These are phyloP conservation scores for Dipodomys ordii DNA, from an alignment of 2,113 vertebrate genomes.

Conservation along the genomic window DNA sequence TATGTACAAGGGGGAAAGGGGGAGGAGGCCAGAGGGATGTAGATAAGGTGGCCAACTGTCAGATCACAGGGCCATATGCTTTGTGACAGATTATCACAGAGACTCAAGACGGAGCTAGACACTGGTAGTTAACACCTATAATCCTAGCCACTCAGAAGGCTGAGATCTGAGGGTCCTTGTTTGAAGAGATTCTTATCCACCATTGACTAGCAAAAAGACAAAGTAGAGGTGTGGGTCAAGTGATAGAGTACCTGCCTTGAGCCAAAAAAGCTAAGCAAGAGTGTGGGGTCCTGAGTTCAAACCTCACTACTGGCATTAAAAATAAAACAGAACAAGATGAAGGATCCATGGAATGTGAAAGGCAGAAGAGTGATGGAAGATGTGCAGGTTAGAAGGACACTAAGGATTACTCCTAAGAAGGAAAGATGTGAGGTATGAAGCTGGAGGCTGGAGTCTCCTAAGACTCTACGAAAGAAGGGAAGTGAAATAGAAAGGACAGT, in stretches of 20 bases:
- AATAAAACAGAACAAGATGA: no score
- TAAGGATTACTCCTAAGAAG: neutral
- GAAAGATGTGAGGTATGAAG: neutral
- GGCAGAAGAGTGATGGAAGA: neutral
- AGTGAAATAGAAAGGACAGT: neutral
- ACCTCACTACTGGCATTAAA: no score
- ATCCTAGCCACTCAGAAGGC: no score
- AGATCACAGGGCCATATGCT: neutral
- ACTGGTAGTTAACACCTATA: no score
- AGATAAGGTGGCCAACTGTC: neutral
- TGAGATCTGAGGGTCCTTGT: no score
- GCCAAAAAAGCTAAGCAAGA: no score
- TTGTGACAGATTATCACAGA: neutral
- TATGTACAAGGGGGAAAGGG: no score
- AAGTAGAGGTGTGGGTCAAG: no score
- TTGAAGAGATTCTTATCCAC: no score
- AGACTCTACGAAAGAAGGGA: neutral
- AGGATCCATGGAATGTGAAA: neutral
- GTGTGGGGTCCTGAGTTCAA: no score
- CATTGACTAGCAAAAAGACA: no score
- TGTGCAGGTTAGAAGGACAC: neutral
- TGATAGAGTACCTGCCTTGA: no score
- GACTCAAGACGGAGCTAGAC: neutral
- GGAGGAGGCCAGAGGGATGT: neutral
- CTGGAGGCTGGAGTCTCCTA: neutral